These are phyloP conservation scores for Dicerorhinus sumatrensis DNA, from an alignment of 2,113 vertebrate species.

Conservation along the genomic window DNA sequence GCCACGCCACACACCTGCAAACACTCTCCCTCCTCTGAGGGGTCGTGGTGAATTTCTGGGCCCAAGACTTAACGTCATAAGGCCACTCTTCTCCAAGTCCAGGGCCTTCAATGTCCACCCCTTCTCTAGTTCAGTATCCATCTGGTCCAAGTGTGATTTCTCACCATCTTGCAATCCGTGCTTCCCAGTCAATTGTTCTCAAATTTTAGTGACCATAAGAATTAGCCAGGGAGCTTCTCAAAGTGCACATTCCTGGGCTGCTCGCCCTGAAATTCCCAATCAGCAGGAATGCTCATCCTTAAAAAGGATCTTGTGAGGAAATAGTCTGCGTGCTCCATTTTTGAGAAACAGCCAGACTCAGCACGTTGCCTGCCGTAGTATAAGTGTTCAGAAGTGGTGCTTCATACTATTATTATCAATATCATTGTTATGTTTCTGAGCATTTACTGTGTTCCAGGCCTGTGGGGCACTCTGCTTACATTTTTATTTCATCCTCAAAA, in stretches of 20 bases:
- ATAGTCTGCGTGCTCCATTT: neutral
- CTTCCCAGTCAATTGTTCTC: neutral
- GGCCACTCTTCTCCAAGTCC: neutral
- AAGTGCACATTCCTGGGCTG: neutral
- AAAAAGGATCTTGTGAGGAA: neutral
- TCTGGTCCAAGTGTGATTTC: neutral
- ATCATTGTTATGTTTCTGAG: neutral
- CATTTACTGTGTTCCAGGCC: neutral
- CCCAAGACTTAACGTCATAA: neutral
- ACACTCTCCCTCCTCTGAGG: too few species aligned
- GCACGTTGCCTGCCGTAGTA: neutral
- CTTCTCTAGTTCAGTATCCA: neutral
- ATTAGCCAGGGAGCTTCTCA: neutral
- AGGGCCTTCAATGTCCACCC: neutral
- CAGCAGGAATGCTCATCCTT: neutral
- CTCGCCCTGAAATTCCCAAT: neutral
- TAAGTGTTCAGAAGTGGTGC: neutral
- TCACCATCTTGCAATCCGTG: neutral
- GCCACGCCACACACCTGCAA: neutral
- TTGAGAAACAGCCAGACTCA: neutral
- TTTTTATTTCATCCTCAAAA: neutral
- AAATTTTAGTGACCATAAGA: neutral
- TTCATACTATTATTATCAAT: neutral
- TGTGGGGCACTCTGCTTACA: neutral
- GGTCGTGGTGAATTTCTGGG: neutral